These are phyloP conservation scores for Helicolenus hilgendorfi DNA, from an alignment of 2,797 vertebrate species.

Conservation along the genomic window DNA sequence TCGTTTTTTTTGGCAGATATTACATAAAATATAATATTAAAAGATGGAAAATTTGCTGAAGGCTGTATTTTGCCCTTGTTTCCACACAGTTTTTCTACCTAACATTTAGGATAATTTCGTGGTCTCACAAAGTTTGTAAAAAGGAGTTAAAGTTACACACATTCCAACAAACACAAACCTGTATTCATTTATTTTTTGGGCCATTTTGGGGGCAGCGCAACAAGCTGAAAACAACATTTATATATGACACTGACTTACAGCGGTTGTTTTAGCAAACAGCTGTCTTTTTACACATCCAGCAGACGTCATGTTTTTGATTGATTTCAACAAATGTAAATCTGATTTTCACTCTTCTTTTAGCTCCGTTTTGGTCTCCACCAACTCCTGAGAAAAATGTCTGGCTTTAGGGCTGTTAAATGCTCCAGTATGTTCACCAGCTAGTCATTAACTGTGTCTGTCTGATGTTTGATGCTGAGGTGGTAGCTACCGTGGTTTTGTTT, in stretches of 20 bases:
- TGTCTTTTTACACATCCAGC: background rate
- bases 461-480: background rate
- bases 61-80: background rate
- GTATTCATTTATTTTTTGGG: background rate
- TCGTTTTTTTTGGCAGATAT: background rate
- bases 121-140: background rate
- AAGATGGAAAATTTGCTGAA: background rate
- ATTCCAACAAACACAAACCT: background rate
- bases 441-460: background rate
- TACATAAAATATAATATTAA: background rate
- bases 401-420: background rate
- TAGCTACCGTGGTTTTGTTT: background rate
- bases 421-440: background rate
- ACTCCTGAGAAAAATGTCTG: background rate
- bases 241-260: background rate
- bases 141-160: too few relatives aligned
- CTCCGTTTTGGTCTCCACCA: background rate
- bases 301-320: background rate
- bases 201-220: background rate
- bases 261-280: background rate
- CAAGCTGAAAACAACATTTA: background rate
- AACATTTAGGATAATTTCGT: background rate
- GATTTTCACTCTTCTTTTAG: background rate
- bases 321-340: rapidly evolving
- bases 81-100: background rate